phyloP scores from a whole-genome alignment of 1,140 invertebrate genomes.

The Zelostemma sp. region DNA sequence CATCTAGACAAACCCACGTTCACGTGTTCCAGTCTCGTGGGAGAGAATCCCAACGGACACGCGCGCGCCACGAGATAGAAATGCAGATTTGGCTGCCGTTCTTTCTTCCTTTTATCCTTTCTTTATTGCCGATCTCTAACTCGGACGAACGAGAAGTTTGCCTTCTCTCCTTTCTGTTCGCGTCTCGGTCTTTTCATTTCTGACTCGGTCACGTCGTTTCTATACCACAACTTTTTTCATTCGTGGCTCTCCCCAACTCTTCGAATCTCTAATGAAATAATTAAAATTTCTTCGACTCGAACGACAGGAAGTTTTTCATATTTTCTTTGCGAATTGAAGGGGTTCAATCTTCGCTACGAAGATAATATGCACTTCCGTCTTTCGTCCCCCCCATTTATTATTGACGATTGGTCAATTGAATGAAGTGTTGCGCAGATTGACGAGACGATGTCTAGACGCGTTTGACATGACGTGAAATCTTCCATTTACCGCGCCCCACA shows the following conservation, averaged over 20 bases:
- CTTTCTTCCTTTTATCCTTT: slow-evolving; percentile 20
- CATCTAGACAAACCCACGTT: too few species aligned
- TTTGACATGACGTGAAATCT: slow-evolving; percentile 29
- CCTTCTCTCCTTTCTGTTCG: slow-evolving; percentile 16
- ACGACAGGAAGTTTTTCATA: slow-evolving; percentile 9
- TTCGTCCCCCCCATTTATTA: slow-evolving; percentile 37
- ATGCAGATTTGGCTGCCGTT: slow-evolving; percentile 58
- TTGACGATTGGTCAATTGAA: slow-evolving; percentile 55
- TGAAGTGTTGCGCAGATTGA: slow-evolving; percentile 52
- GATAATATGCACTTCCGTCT: slow-evolving; percentile 54
- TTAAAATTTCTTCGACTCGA: slow-evolving; percentile 4
- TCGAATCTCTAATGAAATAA: too few species aligned
- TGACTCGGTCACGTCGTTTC: too few species aligned
- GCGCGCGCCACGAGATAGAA: slow-evolving; percentile 68
- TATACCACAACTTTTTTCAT: too few species aligned
- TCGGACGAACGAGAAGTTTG: slow-evolving; percentile 19
- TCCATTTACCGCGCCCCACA: slow-evolving; percentile 31
- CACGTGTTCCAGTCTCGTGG: slow-evolving; percentile 51
- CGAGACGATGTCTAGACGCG: slow-evolving; percentile 56
- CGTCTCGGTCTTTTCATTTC: slow-evolving; percentile 16
- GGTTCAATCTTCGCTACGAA: neutral
- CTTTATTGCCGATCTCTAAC: slow-evolving; percentile 32
- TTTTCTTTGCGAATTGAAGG: slow-evolving; percentile 17
- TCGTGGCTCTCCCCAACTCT: too few species aligned
- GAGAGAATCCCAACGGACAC: slow-evolving; percentile 66